A percentile compares a stretch with the other conserved stretches of the same genome.
These are phyloP conservation scores for Stichodactyla mertensii DNA, from an alignment of 64 coral and sea anemone genomes.

Conservation along the genomic window DNA sequence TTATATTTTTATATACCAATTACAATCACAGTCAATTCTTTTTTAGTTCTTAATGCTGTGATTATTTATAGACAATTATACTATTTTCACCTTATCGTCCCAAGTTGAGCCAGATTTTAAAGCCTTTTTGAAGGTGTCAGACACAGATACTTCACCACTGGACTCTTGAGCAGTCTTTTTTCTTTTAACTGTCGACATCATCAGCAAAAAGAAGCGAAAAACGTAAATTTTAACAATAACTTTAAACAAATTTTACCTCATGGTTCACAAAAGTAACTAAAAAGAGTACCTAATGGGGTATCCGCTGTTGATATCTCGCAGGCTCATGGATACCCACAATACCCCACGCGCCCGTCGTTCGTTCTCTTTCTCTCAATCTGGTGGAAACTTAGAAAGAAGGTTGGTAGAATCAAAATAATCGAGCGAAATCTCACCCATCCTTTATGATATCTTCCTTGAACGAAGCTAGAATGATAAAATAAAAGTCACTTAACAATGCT, in stretches of 20 bases:
- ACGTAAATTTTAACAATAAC: not conserved
- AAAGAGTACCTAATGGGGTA: not conserved
- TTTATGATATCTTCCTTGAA: not conserved
- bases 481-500: constrained; percentile 9
- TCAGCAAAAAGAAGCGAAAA: constrained; percentile 1
- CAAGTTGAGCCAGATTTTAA: constrained; percentile 82
- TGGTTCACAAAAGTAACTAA: not conserved
- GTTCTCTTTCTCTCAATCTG: constrained; percentile 91
- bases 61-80: not conserved
- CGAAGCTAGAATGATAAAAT: not conserved
- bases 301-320: not conserved
- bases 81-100: constrained; percentile 87
- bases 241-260: not conserved
- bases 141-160: constrained; percentile 64
- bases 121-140: constrained; percentile 79
- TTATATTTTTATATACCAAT: too few relatives aligned
- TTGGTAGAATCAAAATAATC: constrained; percentile 63
- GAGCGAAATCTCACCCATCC: constrained; percentile 44
- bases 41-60: too few relatives aligned
- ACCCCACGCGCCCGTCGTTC: constrained; percentile 16
- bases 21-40: too few relatives aligned
- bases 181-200: constrained; percentile 79
- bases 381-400: constrained; percentile 68
- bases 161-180: constrained; percentile 54
- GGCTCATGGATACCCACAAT: constrained; percentile 61